Base-by-base conservation (phyloP, 2,797 vertebrate genomes). In the Pelobates cultripes region DNA sequence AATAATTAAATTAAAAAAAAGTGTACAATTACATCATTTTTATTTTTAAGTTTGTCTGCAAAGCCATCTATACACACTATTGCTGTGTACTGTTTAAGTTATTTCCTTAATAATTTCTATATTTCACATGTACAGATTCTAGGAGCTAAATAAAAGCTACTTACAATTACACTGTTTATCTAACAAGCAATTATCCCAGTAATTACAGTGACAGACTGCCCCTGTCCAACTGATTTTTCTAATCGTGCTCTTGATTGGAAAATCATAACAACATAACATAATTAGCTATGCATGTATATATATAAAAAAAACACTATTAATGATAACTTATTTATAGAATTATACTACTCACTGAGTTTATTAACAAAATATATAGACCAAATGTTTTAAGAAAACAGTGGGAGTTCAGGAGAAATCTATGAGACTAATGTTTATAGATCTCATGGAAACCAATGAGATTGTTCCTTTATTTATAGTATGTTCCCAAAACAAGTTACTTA, bases 141-240 rank as follows among this genome's bases (percentile, higher is more conserved):
- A 75, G 43, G 9, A 66, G 15, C 61, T 77, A 40, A 45, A 8
- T 67, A 51, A 40, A 17, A 43, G 53, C 47, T 60, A 70, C 74
- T 70, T 81, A 43, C 69, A 77, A 71, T 73, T 72, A 73, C 42
- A 57, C 55, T 72, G 61, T 61, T 75, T 81, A 81, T 69, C 44
- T 75, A 70, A 60, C 13, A 47, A 75, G 60, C 64, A 82, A 82
- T 73, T 77, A 72, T 45, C 15, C 64, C 43, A 42, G 44, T 75
- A 70, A 81, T 75, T 81, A 42, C 40, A 55, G 41, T 67, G 47
- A 67, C 57, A 66, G 53, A 42, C 61, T 72, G 80, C 41, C 67
- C 67, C 61, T 67, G 75, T 71, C 17, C n/a, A 71, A 71, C 40
- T 71, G 45, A 47, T 47, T 47, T 47, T 47, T 47, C n/a, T 77